Conservation (phyloP, 1,140 invertebrate genomes). For the Phenacoccus solenopsis region DNA sequence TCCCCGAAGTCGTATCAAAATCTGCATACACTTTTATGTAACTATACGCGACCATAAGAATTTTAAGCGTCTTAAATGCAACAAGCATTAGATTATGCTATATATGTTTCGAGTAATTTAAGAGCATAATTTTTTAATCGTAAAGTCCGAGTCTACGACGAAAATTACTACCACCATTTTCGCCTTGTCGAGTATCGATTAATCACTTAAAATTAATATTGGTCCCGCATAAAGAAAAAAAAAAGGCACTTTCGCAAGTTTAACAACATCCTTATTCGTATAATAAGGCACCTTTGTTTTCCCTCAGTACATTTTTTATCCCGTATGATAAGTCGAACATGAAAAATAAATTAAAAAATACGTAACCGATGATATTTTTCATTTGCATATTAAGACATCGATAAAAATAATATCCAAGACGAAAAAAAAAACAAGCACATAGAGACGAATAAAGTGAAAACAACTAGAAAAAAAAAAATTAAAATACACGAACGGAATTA, state of each 20-base stretch:
- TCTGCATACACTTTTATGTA: no score
- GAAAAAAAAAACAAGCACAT: neutral
- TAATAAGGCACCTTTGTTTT: slow-evolving; percentile 3
- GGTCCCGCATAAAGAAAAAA: slow-evolving; percentile 5
- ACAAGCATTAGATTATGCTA: neutral
- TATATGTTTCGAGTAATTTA: neutral
- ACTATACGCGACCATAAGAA: neutral
- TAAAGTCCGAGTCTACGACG: neutral
- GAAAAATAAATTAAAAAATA: neutral
- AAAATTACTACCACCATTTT: neutral
- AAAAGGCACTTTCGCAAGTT: neutral
- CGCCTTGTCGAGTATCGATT: neutral
- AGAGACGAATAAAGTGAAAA: neutral
- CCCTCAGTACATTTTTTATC: no score
- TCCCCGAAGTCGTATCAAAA: no score
- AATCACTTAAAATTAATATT: neutral
- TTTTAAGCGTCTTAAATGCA: neutral
- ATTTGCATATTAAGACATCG: neutral
- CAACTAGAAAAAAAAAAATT: neutral
- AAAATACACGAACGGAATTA: neutral
- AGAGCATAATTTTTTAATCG: neutral
- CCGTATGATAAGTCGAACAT: neutral
- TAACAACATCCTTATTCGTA: neutral
- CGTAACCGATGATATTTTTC: neutral
- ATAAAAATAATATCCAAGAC: neutral